Evolutionary conservation across 92 coral and sea anemone species (phyloP).

Genomic region (Siderastrea siderea): DNA sequence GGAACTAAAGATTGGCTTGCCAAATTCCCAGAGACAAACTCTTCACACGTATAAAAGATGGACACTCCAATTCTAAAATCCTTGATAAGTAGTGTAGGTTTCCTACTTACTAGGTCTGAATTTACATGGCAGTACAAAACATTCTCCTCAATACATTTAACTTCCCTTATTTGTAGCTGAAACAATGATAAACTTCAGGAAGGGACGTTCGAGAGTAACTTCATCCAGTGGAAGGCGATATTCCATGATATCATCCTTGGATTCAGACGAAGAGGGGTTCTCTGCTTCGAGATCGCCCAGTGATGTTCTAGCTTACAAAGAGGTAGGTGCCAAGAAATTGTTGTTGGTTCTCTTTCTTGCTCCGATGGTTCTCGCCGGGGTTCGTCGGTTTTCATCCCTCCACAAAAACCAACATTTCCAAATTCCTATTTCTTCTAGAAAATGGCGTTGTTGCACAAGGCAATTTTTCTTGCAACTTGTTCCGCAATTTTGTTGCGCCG

Average conservation of each 20-base stretch:
- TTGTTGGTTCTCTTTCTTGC: too few species aligned
- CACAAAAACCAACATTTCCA: not conserved
- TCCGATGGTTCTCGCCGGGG: too few species aligned
- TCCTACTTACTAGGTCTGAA: not conserved
- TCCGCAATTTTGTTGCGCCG: too few species aligned
- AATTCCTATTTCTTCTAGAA: too few species aligned
- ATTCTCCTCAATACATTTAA: not conserved
- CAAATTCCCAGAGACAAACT: too few species aligned
- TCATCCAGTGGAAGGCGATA: not conserved
- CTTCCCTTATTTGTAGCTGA: not conserved
- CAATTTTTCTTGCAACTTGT: too few species aligned
- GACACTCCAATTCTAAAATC: too few species aligned
- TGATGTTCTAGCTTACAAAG: conserved; percentile 22
- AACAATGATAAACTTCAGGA: not conserved
- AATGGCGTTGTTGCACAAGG: too few species aligned
- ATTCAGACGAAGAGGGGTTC: conserved; percentile 16
- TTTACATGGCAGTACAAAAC: not conserved
- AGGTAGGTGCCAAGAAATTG: not conserved
- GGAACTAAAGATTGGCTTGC: too few species aligned
- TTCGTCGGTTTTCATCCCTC: too few species aligned
- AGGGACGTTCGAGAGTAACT: not conserved
- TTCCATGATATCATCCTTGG: not conserved
- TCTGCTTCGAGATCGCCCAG: conserved; percentile 4
- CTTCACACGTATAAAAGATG: too few species aligned
- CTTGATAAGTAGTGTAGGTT: not conserved